Evolutionary conservation across 2,797 vertebrate species (phyloP), one percentile per base, ranked within the genome.

Genomic region (Poecile montanus): DNA sequence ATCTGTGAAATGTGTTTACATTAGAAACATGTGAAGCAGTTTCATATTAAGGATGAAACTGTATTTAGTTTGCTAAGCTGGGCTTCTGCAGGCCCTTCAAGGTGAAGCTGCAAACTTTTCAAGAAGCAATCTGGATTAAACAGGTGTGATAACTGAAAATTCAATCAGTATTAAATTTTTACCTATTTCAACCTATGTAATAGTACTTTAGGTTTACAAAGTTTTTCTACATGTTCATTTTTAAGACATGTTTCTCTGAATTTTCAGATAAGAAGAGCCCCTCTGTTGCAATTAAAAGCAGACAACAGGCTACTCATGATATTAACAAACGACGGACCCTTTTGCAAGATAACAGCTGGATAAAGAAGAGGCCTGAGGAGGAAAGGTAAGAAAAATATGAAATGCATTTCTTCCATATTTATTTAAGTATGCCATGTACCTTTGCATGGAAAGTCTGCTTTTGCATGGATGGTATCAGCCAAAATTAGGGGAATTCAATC

Each of bases 311-410:
- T 50, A 85, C 97, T 65, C 98, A 98, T 1, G 98, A 99, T 11
- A 85, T 40, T 87, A 99, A 98, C 61, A 99, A 98, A 94, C 98
- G 97, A 92, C 83, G 98, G 21, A 95, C 97, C 14, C 97, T 98
- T 62, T 97, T 99, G 78, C 98, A 98, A 86, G 99, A 99, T 94
- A 98, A 95, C 96, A 99, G 99, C 95, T 99, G 99, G 99, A 99
- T 99, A 97, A 99, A 96, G 96, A 98, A 92, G 73, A 81, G 56
- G 5, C 96, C 96, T 5, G 98, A 98, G 48, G 98, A 99, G 56
- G 98, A 99, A 67, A 98, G 97, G 97, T 94, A 92, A 91, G 89
- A 72, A 78, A 80, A 45, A 56, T 16, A 66, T 4, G 5, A 68
- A 61, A 54, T 60, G 11, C 2, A 57, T 63, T 79, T 66, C 19